Evolutionary conservation across 2,888 invertebrate species (phyloP), one percentile per base, ranked within the genome.

Genomic region (Microchrysa polita): DNA sequence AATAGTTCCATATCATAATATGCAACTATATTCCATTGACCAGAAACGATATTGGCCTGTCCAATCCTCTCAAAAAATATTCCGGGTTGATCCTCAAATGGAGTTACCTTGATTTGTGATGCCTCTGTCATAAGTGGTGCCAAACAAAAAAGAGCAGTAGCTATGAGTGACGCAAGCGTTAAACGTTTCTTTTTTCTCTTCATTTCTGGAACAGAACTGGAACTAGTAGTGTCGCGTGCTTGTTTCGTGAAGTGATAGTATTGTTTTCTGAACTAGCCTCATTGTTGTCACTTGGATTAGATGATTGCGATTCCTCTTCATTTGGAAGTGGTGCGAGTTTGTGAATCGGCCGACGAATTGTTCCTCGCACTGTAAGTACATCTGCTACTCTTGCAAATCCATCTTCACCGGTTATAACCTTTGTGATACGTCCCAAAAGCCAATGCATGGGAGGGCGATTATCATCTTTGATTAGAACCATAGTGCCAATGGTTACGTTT

Each of bases 391-490:
- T 48, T n/a, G 16, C 48, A 4, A 48, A 12, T 7, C 48, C 48
- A 10, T 48, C 48, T 4, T 48, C 16, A 5, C 48, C 48, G 4
- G 4, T 48, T 12, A 48, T 48, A 12, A 48, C 16, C 4, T 48
- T 12, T 4, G 48, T n/a, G 48, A n/a, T n/a, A n/a, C n/a, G n/a
- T n/a, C n/a, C n/a, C n/a, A n/a, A n/a, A n/a, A n/a, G n/a, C n/a
- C 48, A 48, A n/a, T 48, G 12, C 48, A 48, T n/a, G 12, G 48
- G 48, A 12, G 48, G 48, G 10, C 48, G 48, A 10, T 48, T 48
- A 48, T 72, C 72, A 5, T 73, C 18, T 14, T 72, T 52, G 4
- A 76, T 18, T 12, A 72, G 18, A 10, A 72, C 61, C 65, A 74
- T 72, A n/a, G 59, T 52, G 14, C 65, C 42, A 5, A 53, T 9